A percentile compares a stretch with the other conserved stretches of the same genome.
Conservation (phyloP, 2,888 invertebrate species). For the Oscheius myriophilus region DNA sequence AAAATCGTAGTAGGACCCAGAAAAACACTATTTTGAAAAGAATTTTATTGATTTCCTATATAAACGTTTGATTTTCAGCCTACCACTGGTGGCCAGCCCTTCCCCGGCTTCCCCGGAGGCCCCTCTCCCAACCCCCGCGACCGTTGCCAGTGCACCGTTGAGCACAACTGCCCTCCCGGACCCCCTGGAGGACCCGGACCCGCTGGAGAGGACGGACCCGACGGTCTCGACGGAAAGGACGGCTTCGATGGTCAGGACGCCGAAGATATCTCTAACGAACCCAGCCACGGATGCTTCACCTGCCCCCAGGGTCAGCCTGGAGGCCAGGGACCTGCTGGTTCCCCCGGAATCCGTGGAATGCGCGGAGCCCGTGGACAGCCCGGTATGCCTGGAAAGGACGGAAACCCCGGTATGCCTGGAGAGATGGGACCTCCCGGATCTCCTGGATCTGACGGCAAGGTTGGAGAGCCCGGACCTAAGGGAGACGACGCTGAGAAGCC, state of each 20-base stretch:
- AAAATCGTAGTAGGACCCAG: too few species aligned
- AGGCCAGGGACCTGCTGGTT: constrained; percentile 55
- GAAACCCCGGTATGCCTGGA: constrained; percentile 58
- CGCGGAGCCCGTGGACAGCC: constrained; percentile 60
- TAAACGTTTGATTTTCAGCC: constrained; percentile 5
- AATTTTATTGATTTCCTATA: not conserved
- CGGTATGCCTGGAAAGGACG: constrained; percentile 61
- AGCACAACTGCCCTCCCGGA: constrained; percentile 64
- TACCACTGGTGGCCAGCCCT: not conserved
- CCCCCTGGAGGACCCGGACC: constrained; percentile 55
- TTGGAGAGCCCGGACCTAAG: constrained; percentile 60
- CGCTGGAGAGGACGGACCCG: constrained; percentile 48
- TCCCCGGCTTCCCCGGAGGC: constrained; percentile 22
- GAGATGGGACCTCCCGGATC: constrained; percentile 56
- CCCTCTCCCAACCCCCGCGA: constrained; percentile 17
- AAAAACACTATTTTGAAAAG: too few species aligned
- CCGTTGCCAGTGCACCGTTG: constrained; percentile 47
- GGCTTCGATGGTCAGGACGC: constrained; percentile 62
- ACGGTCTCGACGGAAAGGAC: constrained; percentile 58
- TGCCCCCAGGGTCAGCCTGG: constrained; percentile 61
- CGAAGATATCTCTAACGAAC: constrained; percentile 60
- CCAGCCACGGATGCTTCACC: constrained; percentile 62
- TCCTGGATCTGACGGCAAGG: constrained; percentile 58
- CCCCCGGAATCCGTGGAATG: constrained; percentile 64
- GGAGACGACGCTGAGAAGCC: constrained; percentile 66